Percentiles rank a stretch among this genome's conserved stretches.
Evolutionary conservation across 2,888 invertebrate genomes (phyloP).

Genomic region (Oxystoma pomonae): DNA sequence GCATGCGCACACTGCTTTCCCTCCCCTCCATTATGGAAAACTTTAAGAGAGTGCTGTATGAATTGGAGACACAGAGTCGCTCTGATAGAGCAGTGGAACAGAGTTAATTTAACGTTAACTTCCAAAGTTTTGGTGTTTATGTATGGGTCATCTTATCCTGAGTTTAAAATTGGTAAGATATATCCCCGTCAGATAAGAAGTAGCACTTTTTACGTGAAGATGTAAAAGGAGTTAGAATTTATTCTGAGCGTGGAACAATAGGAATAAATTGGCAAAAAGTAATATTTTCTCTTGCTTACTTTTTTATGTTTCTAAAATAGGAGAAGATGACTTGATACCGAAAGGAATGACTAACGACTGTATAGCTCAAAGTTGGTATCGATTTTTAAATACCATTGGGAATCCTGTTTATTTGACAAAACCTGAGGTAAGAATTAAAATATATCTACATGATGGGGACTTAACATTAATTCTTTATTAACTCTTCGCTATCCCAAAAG

Average conservation of each 20-base stretch:
- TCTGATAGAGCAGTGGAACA: slow-evolving; percentile 91
- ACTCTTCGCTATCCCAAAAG: too few relatives aligned
- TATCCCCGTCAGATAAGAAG: too few relatives aligned
- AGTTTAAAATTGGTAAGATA: slow-evolving; percentile 73
- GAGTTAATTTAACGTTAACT: slow-evolving; percentile 86
- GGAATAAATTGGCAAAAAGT: too few relatives aligned
- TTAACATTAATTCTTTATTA: too few relatives aligned
- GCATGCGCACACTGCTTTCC: slow-evolving; percentile 84
- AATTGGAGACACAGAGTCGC: slow-evolving; percentile 94
- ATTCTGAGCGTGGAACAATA: too few relatives aligned
- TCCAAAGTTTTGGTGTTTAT: slow-evolving; percentile 79
- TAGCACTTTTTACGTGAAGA: too few relatives aligned
- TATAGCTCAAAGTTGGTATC: slow-evolving; percentile 93
- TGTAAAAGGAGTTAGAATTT: too few relatives aligned
- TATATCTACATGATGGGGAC: too few relatives aligned
- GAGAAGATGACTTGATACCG: slow-evolving; percentile 86
- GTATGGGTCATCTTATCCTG: slow-evolving; percentile 83
- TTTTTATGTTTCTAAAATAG: slow-evolving; percentile 45
- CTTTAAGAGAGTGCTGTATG: slow-evolving; percentile 85
- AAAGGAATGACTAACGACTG: slow-evolving; percentile 83
- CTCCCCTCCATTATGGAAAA: slow-evolving; percentile 93
- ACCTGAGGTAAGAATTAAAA: slow-evolving; percentile 69
- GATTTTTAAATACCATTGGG: slow-evolving; percentile 89
- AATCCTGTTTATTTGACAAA: slow-evolving; percentile 91
- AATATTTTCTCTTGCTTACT: too few relatives aligned